These are phyloP conservation scores for Teleogryllus oceanicus DNA, from an alignment of 2,888 invertebrate species.

Conservation along the genomic window DNA sequence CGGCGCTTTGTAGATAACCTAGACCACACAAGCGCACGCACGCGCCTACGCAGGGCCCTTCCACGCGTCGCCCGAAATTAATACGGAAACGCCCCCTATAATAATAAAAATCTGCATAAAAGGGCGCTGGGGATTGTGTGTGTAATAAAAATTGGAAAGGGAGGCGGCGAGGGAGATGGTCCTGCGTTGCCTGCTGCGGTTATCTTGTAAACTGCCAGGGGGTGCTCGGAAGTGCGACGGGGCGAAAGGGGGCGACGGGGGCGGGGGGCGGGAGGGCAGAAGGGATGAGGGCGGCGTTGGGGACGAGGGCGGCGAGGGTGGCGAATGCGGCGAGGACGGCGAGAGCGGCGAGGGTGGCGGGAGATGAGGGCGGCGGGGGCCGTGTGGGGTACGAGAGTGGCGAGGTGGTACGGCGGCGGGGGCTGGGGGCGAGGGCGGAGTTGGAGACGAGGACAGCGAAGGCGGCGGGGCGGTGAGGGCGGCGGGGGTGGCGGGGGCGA, in stretches of 20 bases:
- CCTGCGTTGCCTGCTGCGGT: background rate
- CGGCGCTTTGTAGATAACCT: background rate
- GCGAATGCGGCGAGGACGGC: too few species aligned
- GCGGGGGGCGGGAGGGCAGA: too few species aligned
- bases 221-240: background rate
- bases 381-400: too few species aligned
- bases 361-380: too few species aligned
- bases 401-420: too few species aligned
- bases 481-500: too few species aligned
- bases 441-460: too few species aligned
- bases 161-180: background rate
- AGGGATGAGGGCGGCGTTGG: too few species aligned
- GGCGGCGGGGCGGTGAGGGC: too few species aligned
- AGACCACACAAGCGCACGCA: background rate
- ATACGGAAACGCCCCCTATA: slow-evolving; percentile 31
- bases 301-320: too few species aligned
- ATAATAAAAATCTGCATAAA: slow-evolving; percentile 36
- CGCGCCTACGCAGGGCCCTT: background rate
- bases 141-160: slow-evolving; percentile 20
- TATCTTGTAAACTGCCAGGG: slow-evolving; percentile 1
- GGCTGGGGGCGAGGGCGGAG: too few species aligned
- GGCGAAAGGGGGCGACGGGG: background rate
- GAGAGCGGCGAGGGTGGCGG: too few species aligned
- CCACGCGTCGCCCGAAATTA: slow-evolving; percentile 32
- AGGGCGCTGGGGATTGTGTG: slow-evolving; percentile 31